Evolutionary conservation across 1,140 invertebrate species (phyloP), one percentile per base, ranked within the genome.

Genomic region (Dryas iulia): DNA sequence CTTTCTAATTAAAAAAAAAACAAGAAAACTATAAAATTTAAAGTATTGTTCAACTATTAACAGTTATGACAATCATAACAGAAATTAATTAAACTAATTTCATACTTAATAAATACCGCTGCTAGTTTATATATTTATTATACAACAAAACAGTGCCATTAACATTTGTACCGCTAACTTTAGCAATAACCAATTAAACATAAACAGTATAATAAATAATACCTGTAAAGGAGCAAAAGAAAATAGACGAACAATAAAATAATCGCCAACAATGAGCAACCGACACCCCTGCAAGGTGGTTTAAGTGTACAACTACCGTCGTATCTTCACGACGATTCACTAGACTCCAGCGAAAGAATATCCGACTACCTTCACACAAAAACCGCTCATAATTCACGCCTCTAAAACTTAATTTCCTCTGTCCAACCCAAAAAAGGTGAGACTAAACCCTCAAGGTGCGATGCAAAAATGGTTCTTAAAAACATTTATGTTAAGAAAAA

Each of bases 281-380:
- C 11, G 18, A 7, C 72, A 81, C 59, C 79, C 78, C 78, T 82
- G 77, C 33, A 65, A 68, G 69, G 68, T 81, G 78, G 73, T 71
- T 76, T 77, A 78, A 81, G 74, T 81, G 76, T 73, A 77, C 79
- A 78, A 76, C 74, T 66, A 73, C 58, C 71, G 61, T 69, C 70
- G 72, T 79, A 79, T 79, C 77, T 76, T 69, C 31, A 63, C 71
- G 59, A 69, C 73, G 71, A 78, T 79, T 74, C 79, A 76, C 76
- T 77, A 72, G 66, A 73, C 73, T 69, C 62, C 69, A 35, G 39
- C 30, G 47, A 62, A 73, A 76, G 66, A 76, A 72, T 77, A 66
- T n/a, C 69, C 21, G 52, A 66, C 52, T 39, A 25, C 25, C 52
- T 26, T 5, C 53, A 71, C 18, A 57, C 59, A 76, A 76, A 73